Evolutionary conservation across 2,888 invertebrate species (phyloP).

Genomic region (Villa cingulata): DNA sequence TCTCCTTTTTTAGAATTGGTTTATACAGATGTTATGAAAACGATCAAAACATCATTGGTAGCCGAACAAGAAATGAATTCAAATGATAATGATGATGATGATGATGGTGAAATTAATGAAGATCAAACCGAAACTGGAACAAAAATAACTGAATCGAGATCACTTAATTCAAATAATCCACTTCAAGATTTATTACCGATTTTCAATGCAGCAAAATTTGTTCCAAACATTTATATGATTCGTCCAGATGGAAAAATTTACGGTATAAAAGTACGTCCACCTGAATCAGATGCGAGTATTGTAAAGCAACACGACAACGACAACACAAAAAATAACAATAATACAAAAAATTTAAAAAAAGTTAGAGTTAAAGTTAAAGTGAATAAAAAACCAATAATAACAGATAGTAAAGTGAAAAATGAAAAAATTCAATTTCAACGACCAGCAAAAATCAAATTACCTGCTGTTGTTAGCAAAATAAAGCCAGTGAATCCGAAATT

Average conservation of each 20-base stretch:
- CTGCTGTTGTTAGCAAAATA: too few species aligned
- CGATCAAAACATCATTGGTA: slow-evolving; percentile 8
- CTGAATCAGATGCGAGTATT: too few species aligned
- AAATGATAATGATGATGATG: not conserved
- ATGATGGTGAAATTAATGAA: not conserved
- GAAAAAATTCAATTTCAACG: too few species aligned
- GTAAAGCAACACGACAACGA: too few species aligned
- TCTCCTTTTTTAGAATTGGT: slow-evolving; percentile 6
- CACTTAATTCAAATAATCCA: not conserved
- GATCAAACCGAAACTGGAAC: not conserved
- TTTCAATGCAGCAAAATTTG: slow-evolving; percentile 9
- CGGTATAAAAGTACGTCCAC: slow-evolving; percentile 2
- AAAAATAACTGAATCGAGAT: not conserved
- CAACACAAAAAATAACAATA: too few species aligned
- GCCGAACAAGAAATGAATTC: not conserved
- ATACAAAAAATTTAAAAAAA: too few species aligned
- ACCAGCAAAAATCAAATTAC: too few species aligned
- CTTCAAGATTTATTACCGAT: slow-evolving; percentile 6
- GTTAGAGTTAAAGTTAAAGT: too few species aligned
- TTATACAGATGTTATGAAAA: slow-evolving; percentile 15
- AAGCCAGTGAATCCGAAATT: too few species aligned
- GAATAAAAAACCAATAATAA: too few species aligned
- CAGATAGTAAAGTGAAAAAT: too few species aligned
- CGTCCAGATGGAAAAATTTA: slow-evolving; percentile 10
- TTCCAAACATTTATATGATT: slow-evolving; percentile 10